Base-by-base conservation (phyloP, 2,797 vertebrate species). In the Aplochiton taeniatus region DNA sequence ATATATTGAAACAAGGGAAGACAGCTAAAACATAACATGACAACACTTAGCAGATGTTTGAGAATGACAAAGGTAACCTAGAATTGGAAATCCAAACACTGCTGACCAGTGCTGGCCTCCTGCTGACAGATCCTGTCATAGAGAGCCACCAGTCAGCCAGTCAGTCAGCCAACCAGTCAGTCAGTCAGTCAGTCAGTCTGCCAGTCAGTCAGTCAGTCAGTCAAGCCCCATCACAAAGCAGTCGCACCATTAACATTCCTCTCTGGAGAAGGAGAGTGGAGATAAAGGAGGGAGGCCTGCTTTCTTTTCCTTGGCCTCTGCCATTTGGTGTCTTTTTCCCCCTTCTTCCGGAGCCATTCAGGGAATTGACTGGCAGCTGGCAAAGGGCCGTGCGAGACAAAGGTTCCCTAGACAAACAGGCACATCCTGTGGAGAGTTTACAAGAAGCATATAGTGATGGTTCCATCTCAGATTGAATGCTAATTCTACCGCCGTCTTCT, bases 171-270 rank as follows among this genome's bases (percentile, higher is more conserved):
- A 81, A n/a, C 8, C 48, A 16, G 61, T 82, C 80, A 68, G 68
- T 64, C 71, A 65, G 82, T 83, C 82, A 83, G 70, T 83, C 81
- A 81, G 72, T 69, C 20, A 19, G 12, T 41, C 42, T 46, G 62
- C 31, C 62, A 64, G 13, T 48, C 44, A 56, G 62, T n/a, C 71
- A 69, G 82, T 85, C 82, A 83, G 70, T 82, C 80, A 81, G 72
- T 69, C 20, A 55, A 31, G 31, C 20, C 50, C 71, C 74, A 69
- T 83, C 81, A 83, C 82, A 87, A 84, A 87, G 82, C 70, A 54
- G 10, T 1, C 9, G 16, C 74, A 61, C 83, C 80, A 87, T 88
- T 88, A 87, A 89, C 85, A 87, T 88, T 88, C 87, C 87, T 80
- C 75, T 31, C 69, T 58, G 50, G 71, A 79, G 74, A 61, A 78